These are phyloP conservation scores for Nyctereutes procyonoides DNA, from an alignment of 2,113 vertebrate species.

Conservation along the genomic window DNA sequence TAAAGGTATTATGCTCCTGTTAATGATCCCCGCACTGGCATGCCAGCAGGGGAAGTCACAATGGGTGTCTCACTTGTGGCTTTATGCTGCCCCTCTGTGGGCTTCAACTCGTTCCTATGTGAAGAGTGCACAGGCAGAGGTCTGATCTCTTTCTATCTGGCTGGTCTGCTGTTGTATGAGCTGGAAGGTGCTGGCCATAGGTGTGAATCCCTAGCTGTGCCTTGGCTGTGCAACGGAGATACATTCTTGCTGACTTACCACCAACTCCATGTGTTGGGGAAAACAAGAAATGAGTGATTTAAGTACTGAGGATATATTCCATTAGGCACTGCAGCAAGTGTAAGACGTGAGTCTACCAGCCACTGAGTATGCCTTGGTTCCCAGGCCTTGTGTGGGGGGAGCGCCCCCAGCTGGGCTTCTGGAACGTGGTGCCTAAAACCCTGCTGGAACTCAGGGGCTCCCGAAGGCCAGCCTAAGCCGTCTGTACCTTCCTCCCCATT, in stretches of 20 bases:
- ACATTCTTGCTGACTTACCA: background rate
- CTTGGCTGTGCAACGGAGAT: background rate
- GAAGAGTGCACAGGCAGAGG: background rate
- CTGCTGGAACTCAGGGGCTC: background rate
- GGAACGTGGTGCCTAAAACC: background rate
- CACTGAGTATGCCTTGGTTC: accelerated
- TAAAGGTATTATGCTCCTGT: background rate
- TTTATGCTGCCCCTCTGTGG: background rate
- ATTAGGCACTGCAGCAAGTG: background rate
- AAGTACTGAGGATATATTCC: background rate
- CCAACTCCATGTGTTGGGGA: background rate
- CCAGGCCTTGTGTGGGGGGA: background rate
- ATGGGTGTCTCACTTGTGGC: background rate
- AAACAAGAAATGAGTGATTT: background rate
- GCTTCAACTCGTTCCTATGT: background rate
- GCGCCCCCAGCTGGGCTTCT: background rate
- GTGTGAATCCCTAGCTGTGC: background rate
- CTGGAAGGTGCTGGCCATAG: background rate
- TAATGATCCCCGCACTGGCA: background rate
- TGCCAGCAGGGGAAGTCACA: background rate
- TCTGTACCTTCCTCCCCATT: no score
- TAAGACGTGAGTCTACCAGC: background rate
- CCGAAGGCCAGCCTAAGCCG: background rate
- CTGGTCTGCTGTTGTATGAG: background rate
- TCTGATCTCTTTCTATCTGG: background rate